Percentiles rank a stretch among this genome's conserved stretches.
These are phyloP conservation scores for Rhinogobius similis DNA, from an alignment of 2,113 vertebrate species.

Conservation along the genomic window DNA sequence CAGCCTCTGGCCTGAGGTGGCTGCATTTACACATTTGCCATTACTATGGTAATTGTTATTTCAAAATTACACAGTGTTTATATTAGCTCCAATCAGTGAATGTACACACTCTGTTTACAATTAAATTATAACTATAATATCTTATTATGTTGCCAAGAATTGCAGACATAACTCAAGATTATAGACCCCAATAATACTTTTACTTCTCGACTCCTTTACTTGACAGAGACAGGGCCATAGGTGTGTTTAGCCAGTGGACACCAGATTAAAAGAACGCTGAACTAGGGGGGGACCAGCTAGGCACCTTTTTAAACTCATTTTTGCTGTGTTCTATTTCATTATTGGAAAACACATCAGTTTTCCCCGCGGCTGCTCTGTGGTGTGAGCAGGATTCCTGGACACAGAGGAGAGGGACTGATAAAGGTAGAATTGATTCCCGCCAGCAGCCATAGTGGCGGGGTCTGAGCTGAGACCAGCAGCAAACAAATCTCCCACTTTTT, in stretches of 20 bases:
- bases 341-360: slow-evolving; percentile 81
- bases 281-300: slow-evolving; percentile 55
- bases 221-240: slow-evolving; percentile 25
- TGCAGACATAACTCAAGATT: no score
- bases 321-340: slow-evolving; percentile 80
- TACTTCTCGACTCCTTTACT: slow-evolving; percentile 8
- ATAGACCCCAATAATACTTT: neutral
- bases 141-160: neutral
- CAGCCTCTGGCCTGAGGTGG: slow-evolving; percentile 59
- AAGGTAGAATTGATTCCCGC: slow-evolving; percentile 82
- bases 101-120: slow-evolving; percentile 11
- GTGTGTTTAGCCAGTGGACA: slow-evolving; percentile 59
- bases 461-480: slow-evolving; percentile 76
- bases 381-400: slow-evolving; percentile 77
- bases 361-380: slow-evolving; percentile 60
- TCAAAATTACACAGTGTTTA: slow-evolving; percentile 28
- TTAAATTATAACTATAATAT: slow-evolving; percentile 1
- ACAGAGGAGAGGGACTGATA: slow-evolving; percentile 78
- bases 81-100: slow-evolving; percentile 27
- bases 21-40: slow-evolving; percentile 55
- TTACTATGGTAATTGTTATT: slow-evolving; percentile 70
- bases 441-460: slow-evolving; percentile 60
- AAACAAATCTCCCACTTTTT: slow-evolving; percentile 60
- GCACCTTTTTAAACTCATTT: slow-evolving; percentile 77
- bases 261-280: slow-evolving; percentile 65